A percentile compares a stretch with the other conserved stretches of the same genome.
These are phyloP conservation scores for Pelodiscus sinensis DNA, from an alignment of 2,113 vertebrate species.

Conservation along the genomic window DNA sequence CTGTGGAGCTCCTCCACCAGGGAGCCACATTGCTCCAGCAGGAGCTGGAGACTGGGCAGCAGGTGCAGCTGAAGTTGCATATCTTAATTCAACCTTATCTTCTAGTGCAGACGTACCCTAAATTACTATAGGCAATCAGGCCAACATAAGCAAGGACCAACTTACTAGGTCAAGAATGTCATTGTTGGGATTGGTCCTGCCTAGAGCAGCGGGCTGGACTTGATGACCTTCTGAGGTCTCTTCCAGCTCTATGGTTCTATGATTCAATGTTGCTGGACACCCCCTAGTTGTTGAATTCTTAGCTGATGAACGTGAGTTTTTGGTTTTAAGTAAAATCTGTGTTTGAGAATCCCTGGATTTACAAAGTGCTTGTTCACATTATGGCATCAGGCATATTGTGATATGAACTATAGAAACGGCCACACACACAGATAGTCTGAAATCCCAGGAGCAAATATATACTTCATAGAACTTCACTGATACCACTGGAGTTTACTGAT, in stretches of 20 bases:
- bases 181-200: too few relatives aligned
- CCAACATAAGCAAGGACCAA: background rate
- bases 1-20: too few relatives aligned
- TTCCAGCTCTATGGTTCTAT: too few relatives aligned
- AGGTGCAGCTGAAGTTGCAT: too few relatives aligned
- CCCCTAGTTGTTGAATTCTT: background rate
- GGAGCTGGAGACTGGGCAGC: too few relatives aligned
- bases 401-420: background rate
- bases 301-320: background rate
- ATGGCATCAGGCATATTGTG: background rate
- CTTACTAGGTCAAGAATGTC: background rate
- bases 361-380: background rate
- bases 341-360: background rate
- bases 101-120: too few relatives aligned
- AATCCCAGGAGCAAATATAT: background rate
- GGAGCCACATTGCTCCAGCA: too few relatives aligned
- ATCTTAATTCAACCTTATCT: too few relatives aligned
- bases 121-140: background rate
- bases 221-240: too few relatives aligned
- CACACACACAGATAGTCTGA: background rate
- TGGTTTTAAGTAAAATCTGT: background rate
- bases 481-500: background rate
- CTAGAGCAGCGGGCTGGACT: too few relatives aligned
- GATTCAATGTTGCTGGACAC: background rate
- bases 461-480: background rate